Percentiles rank a stretch among this genome's conserved stretches.
Evolutionary conservation across 2,113 vertebrate species (phyloP).

Genomic region (Holacanthus passer): DNA sequence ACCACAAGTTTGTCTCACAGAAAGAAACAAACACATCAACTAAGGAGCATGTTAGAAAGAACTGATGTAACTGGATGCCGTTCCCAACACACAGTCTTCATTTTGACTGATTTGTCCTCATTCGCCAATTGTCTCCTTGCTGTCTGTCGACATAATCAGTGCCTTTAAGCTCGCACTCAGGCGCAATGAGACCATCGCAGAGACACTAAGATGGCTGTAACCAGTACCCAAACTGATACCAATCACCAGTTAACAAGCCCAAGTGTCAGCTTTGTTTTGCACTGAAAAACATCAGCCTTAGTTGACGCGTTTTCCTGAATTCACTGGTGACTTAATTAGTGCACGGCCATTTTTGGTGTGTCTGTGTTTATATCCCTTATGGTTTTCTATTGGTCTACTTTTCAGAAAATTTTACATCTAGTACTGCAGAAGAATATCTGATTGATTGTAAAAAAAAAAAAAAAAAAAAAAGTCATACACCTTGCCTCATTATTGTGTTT

Average conservation of each 20-base stretch:
- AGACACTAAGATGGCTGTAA: slow-evolving; percentile 16
- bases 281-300: slow-evolving; percentile 50
- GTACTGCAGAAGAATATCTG: slow-evolving; percentile 37
- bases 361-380: slow-evolving; percentile 64
- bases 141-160: slow-evolving; percentile 54
- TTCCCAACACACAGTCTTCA: background rate
- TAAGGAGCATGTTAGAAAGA: background rate
- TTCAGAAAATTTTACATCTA: slow-evolving; percentile 40
- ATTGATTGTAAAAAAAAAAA: slow-evolving; percentile 56
- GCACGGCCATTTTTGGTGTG: slow-evolving; percentile 53
- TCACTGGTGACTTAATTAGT: slow-evolving; percentile 71
- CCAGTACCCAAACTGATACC: slow-evolving; percentile 40
- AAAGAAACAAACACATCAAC: background rate
- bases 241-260: slow-evolving; percentile 37
- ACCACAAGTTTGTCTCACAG: background rate
- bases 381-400: slow-evolving; percentile 55
- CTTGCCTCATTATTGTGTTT: slow-evolving; percentile 48
- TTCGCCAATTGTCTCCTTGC: slow-evolving; percentile 17
- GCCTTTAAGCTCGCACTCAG: slow-evolving; percentile 37
- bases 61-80: background rate
- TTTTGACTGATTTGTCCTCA: slow-evolving; percentile 26
- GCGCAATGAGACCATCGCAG: slow-evolving; percentile 27
- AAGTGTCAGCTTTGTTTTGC: slow-evolving; percentile 54
- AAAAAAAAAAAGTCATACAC: slow-evolving; percentile 35
- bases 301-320: slow-evolving; percentile 59